Evolutionary conservation across 1,140 invertebrate species (phyloP).

Genomic region (Drosophila carrolli): DNA sequence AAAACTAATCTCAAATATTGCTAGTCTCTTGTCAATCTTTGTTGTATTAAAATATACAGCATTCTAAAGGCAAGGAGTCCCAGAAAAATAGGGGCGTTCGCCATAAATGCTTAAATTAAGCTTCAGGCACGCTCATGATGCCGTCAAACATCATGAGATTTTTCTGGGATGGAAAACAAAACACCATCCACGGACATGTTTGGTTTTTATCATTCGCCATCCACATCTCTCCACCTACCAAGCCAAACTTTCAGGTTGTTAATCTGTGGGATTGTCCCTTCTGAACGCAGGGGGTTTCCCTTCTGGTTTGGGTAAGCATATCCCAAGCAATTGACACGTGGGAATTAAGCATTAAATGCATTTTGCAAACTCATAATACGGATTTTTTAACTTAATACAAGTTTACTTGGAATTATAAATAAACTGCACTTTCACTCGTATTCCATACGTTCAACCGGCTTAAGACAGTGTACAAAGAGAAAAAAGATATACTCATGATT

Average conservation of each 20-base stretch:
- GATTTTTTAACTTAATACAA: constrained; percentile 5
- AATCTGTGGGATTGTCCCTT: constrained; percentile 38
- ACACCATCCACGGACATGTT: constrained; percentile 49
- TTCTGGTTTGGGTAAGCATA: constrained; percentile 32
- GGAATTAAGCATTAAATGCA: constrained; percentile 34
- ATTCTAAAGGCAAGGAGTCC: too few relatives aligned
- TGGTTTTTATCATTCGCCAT: constrained; percentile 63
- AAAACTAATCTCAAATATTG: too few relatives aligned
- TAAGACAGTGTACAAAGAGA: background rate
- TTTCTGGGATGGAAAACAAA: constrained; percentile 33
- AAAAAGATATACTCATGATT: background rate
- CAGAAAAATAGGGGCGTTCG: constrained; percentile 1
- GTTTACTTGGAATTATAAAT: constrained; percentile 10
- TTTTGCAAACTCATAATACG: constrained; percentile 36
- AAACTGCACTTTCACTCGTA: constrained; percentile 11
- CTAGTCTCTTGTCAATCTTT: too few relatives aligned
- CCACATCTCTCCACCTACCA: background rate
- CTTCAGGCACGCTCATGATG: constrained; percentile 35
- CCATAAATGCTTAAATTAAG: constrained; percentile 51
- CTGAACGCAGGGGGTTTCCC: constrained; percentile 1
- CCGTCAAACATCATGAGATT: constrained; percentile 24
- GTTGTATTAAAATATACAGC: too few relatives aligned
- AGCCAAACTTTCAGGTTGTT: constrained; percentile 36
- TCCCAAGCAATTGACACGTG: constrained; percentile 32
- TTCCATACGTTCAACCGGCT: background rate